These are phyloP conservation scores for Siniperca knerii DNA, from an alignment of 2,113 vertebrate species.

Conservation along the genomic window DNA sequence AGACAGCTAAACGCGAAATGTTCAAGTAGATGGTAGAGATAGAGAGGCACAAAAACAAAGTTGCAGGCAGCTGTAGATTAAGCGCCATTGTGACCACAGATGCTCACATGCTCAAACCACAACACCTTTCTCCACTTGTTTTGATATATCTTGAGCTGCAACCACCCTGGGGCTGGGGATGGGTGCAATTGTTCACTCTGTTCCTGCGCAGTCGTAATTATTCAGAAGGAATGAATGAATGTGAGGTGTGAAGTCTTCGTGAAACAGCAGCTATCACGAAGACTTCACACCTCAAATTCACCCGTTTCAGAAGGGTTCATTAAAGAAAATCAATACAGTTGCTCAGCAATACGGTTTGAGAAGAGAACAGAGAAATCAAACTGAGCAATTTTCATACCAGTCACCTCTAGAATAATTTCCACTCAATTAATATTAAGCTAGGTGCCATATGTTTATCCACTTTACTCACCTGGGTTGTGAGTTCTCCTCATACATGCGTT, in stretches of 20 bases:
- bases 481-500: conserved; percentile 99
- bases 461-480: conserved; percentile 92
- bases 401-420: background rate
- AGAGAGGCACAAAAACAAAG: conserved; percentile 48
- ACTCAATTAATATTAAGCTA: background rate
- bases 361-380: background rate
- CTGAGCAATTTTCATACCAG: background rate
- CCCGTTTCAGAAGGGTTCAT: background rate
- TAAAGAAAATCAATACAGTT: background rate
- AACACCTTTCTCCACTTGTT: conserved; percentile 54
- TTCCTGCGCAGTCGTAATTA: conserved; percentile 4
- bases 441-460: background rate
- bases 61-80: conserved; percentile 69
- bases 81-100: conserved; percentile 67
- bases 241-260: background rate
- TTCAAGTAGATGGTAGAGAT: conserved; percentile 55
- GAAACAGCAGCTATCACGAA: background rate
- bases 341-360: background rate
- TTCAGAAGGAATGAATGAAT: conserved; percentile 40
- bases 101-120: conserved; percentile 67
- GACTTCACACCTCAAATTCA: background rate
- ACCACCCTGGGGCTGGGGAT: conserved; percentile 8
- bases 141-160: conserved; percentile 55
- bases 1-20: conserved; percentile 36
- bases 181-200: conserved; percentile 32